Evolutionary conservation across 2,797 vertebrate genomes (phyloP).

Genomic region (Premnoplex brunnescens): DNA sequence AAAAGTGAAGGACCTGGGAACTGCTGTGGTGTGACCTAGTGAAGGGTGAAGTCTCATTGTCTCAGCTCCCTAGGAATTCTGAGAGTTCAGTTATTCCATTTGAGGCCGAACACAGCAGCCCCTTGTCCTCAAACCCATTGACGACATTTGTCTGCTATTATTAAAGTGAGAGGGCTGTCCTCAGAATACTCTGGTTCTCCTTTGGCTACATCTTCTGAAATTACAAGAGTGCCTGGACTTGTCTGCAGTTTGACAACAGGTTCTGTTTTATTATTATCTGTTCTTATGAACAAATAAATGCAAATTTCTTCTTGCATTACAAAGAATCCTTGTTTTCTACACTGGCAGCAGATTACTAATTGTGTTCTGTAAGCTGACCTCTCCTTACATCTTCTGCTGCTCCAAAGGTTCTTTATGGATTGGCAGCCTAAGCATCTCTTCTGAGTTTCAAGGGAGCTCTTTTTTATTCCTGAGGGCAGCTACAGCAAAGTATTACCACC

Average conservation of each 20-base stretch:
- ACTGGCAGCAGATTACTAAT: neutral
- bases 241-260: neutral
- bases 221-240: neutral
- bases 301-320: neutral
- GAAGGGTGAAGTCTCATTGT: neutral
- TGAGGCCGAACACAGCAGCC: neutral
- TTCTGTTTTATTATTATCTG: neutral
- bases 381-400: fast-evolving
- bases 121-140: neutral
- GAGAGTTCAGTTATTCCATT: neutral
- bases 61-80: neutral
- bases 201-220: conserved; percentile 1
- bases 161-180: neutral
- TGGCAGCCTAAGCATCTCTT: neutral
- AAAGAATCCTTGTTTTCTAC: neutral
- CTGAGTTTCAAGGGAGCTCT: neutral
- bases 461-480: neutral
- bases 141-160: neutral
- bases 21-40: neutral
- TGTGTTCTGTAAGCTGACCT: neutral
- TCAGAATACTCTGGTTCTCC: neutral
- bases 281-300: neutral
- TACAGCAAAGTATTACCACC: neutral
- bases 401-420: neutral
- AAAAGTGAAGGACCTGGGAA: neutral